Evolutionary conservation across 2,113 vertebrate genomes (phyloP).

Genomic region (Orthochromis indermauri): DNA sequence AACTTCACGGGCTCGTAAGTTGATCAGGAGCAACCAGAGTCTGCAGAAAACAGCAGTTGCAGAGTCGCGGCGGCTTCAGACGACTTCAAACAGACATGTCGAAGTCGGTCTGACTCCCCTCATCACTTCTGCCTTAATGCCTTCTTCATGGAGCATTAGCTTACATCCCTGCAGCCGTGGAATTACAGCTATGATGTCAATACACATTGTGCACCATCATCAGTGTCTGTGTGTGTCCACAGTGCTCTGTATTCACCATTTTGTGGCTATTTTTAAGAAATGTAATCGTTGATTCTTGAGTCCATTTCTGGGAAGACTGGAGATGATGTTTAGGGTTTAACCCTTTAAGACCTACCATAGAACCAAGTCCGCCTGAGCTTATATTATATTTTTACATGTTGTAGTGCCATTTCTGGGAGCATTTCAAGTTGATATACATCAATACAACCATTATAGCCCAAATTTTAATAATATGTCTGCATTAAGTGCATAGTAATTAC

Average conservation of each 20-base stretch:
- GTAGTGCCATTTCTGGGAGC: too few relatives aligned
- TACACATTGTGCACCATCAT: conserved; percentile 10
- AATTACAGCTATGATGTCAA: conserved; percentile 19
- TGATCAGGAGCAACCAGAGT: not conserved
- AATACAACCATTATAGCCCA: too few relatives aligned
- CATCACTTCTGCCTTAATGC: conserved; percentile 14
- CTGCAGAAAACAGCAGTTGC: not conserved
- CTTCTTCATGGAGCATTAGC: conserved; percentile 18
- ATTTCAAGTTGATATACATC: too few relatives aligned
- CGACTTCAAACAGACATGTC: not conserved
- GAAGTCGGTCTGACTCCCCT: not conserved
- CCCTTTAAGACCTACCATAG: too few relatives aligned
- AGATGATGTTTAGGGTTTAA: not conserved
- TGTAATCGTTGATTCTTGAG: not conserved
- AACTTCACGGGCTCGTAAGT: not conserved
- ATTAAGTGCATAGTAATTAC: too few relatives aligned
- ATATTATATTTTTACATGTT: too few relatives aligned
- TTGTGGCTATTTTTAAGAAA: not conserved
- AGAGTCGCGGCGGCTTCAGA: not conserved
- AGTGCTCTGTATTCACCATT: not conserved
- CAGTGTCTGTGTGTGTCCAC: not conserved
- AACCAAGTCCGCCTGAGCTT: too few relatives aligned
- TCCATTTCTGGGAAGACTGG: not conserved
- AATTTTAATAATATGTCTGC: too few relatives aligned
- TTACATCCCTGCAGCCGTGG: conserved; percentile 13